Evolutionary conservation across 1,140 invertebrate genomes (phyloP).

Genomic region (Ericerus pela): DNA sequence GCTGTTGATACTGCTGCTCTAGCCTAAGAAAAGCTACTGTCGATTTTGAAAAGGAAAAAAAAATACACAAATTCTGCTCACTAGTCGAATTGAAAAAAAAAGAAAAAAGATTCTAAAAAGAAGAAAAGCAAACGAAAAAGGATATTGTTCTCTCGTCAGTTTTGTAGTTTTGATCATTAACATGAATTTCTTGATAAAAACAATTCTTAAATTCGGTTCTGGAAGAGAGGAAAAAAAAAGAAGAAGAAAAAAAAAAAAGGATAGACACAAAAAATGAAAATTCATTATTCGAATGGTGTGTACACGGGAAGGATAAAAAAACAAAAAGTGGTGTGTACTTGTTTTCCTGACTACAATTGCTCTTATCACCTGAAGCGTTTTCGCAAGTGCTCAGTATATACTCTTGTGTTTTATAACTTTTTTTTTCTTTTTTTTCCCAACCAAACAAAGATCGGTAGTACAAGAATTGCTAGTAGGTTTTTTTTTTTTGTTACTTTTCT

Average conservation of each 20-base stretch:
- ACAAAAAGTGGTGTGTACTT: not conserved
- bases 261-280: no score
- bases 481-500: not conserved
- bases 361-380: constrained; percentile 11
- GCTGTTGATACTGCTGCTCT: no score
- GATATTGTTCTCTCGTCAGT: not conserved
- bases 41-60: no score
- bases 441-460: constrained; percentile 9
- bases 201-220: constrained; percentile 10
- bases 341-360: constrained; percentile 5
- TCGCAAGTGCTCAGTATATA: not conserved
- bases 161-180: constrained; percentile 1
- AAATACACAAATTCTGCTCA: no score
- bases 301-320: constrained; percentile 8
- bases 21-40: no score
- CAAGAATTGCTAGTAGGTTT: constrained; percentile 9
- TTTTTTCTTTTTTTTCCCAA: no score
- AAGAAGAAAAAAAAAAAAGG: no score
- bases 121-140: no score
- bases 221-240: constrained; percentile 5
- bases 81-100: not conserved
- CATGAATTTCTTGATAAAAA: not conserved
- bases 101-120: no score
- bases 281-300: constrained; percentile 8
- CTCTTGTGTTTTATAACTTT: constrained; percentile 4